Conservation (phyloP, 2,113 vertebrate species). For the Anarhynchus alexandrinus region DNA sequence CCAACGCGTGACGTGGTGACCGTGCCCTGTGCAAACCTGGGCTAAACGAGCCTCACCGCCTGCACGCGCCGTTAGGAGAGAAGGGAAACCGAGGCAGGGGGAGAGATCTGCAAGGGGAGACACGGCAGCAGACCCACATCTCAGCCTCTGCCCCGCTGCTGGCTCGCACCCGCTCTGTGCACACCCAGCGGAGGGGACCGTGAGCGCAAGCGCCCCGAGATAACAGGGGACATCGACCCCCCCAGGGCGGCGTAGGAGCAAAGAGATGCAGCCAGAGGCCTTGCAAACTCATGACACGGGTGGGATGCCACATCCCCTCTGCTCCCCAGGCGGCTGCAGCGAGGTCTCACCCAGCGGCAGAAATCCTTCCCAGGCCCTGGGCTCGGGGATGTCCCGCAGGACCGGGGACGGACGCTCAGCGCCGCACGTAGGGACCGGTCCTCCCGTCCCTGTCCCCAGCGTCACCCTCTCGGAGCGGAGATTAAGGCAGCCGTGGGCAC, state of each 20-base stretch:
- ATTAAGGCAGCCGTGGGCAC: background rate
- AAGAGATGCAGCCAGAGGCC: background rate
- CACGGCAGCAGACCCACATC: background rate
- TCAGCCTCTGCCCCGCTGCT: background rate
- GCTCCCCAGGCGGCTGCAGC: accelerated
- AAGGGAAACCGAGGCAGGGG: background rate
- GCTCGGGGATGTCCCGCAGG: accelerated
- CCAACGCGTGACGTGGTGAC: accelerated
- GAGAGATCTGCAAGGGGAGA: background rate
- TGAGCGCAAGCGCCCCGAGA: accelerated
- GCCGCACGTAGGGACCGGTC: accelerated
- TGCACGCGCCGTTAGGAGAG: accelerated
- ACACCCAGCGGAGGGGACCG: accelerated
- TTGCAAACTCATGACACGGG: background rate
- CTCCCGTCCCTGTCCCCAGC: accelerated
- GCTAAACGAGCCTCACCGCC: accelerated
- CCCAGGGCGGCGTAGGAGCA: background rate
- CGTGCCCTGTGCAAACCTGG: background rate
- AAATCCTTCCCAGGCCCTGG: background rate
- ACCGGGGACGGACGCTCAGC: accelerated
- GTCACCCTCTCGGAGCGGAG: accelerated
- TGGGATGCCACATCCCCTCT: background rate
- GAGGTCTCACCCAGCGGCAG: background rate
- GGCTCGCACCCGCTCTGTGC: background rate
- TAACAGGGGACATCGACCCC: background rate